A percentile compares a stretch with the other conserved stretches of the same genome.
These are phyloP conservation scores for Ailurus styani DNA, from an alignment of 2,113 vertebrate genomes.

Conservation along the genomic window DNA sequence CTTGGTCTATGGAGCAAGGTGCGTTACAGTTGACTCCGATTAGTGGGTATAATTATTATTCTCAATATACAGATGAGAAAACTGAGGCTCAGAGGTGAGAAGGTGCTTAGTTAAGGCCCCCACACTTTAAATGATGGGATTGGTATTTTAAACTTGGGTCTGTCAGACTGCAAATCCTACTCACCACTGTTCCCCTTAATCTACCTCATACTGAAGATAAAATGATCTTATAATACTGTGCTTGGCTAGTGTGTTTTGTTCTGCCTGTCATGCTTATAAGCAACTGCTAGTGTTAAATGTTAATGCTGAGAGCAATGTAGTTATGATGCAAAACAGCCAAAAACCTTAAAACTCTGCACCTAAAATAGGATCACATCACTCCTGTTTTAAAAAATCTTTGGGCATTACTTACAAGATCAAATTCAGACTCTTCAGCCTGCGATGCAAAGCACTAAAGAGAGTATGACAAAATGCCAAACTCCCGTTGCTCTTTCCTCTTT, in stretches of 20 bases:
- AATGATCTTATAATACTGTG: neutral
- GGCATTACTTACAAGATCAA: neutral
- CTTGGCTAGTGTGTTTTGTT: neutral
- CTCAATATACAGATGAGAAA: neutral
- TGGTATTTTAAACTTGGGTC: neutral
- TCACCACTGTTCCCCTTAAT: neutral
- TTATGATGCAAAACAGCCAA: neutral
- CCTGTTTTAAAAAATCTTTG: neutral
- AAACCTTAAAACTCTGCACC: neutral
- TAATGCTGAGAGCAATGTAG: neutral
- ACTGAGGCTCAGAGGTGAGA: neutral
- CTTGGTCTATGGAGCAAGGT: neutral
- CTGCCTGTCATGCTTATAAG: neutral
- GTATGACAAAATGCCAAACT: neutral
- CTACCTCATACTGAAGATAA: neutral
- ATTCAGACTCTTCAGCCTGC: neutral
- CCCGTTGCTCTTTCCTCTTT: neutral
- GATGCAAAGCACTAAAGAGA: neutral
- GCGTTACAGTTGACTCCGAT: neutral
- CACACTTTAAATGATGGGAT: neutral
- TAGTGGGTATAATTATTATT: neutral
- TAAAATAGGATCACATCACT: neutral
- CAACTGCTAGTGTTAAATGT: neutral
- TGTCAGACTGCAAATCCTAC: neutral
- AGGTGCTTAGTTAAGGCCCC: neutral